These are phyloP conservation scores for Rhamphomyia laevipes DNA, from an alignment of 2,888 invertebrate genomes.

Conservation along the genomic window DNA sequence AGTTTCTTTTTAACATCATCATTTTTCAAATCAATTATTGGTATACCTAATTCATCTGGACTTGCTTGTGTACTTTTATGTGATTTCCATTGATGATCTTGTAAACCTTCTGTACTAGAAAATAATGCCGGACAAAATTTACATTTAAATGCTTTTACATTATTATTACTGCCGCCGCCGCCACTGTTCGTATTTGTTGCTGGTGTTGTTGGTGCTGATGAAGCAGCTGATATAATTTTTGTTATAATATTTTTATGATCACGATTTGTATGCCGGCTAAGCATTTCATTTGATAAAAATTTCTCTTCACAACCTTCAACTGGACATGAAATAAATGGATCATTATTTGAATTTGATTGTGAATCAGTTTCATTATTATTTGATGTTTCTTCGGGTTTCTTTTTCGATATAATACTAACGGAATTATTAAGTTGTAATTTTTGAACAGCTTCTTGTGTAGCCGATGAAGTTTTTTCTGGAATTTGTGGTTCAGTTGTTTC, in stretches of 20 bases:
- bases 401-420: slow-evolving; percentile 48
- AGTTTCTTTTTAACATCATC: slow-evolving; percentile 53
- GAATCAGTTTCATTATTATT: slow-evolving; percentile 36
- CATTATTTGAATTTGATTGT: background rate
- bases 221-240: background rate
- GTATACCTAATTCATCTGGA: slow-evolving; percentile 53
- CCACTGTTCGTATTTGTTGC: slow-evolving; percentile 7
- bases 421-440: slow-evolving; percentile 44
- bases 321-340: slow-evolving; percentile 16
- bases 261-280: slow-evolving; percentile 37
- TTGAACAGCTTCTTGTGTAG: slow-evolving; percentile 36
- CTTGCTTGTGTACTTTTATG: slow-evolving; percentile 42
- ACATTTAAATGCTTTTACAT: slow-evolving; percentile 41
- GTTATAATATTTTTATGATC: slow-evolving; percentile 15
- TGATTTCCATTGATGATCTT: slow-evolving; percentile 52
- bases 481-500: slow-evolving; percentile 39
- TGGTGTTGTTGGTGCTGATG: slow-evolving; percentile 9
- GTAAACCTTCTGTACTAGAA: slow-evolving; percentile 46
- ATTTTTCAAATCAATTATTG: slow-evolving; percentile 59
- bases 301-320: slow-evolving; percentile 39
- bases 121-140: slow-evolving; percentile 62
- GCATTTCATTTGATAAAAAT: slow-evolving; percentile 38
- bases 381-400: slow-evolving; percentile 26
- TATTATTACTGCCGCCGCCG: background rate
- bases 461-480: slow-evolving; percentile 30